phyloP scores from a whole-genome alignment of 1,140 invertebrate species.

The Apis laboriosa region DNA sequence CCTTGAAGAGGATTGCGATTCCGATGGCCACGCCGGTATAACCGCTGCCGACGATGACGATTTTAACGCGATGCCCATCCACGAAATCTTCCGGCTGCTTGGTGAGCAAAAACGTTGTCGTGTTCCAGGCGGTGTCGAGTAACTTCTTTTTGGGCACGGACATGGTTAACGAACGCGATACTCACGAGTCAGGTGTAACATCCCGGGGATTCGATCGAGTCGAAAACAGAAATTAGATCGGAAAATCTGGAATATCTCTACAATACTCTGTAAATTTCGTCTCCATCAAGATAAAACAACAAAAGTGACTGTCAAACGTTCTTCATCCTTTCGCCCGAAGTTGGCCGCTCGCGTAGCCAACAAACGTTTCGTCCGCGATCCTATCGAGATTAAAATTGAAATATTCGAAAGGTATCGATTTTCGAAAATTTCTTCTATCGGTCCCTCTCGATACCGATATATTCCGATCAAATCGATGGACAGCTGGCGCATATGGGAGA shows the following conservation, averaged over 20 bases:
- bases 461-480: constrained; percentile 28
- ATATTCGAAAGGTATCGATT: not conserved
- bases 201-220: constrained; percentile 15
- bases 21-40: constrained; percentile 72
- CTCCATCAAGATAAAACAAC: not conserved
- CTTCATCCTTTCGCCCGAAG: constrained; percentile 7
- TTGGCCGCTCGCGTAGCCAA: constrained; percentile 16
- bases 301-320: constrained; percentile 36
- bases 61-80: constrained; percentile 70
- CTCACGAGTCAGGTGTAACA: not conserved
- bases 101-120: constrained; percentile 71
- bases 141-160: constrained; percentile 57
- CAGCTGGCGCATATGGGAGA: constrained; percentile 55
- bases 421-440: not conserved
- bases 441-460: not conserved
- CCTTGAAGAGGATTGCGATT: constrained; percentile 73
- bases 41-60: constrained; percentile 72
- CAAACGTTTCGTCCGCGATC: constrained; percentile 3
- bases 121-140: constrained; percentile 59
- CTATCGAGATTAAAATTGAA: not conserved
- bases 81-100: constrained; percentile 69
- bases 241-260: not conserved
- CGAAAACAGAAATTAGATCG: not conserved
- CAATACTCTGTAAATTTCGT: constrained; percentile 38
- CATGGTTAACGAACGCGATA: constrained; percentile 47